These are phyloP conservation scores for Limnephilus lunatus DNA, from an alignment of 2,888 invertebrate genomes.

Conservation along the genomic window DNA sequence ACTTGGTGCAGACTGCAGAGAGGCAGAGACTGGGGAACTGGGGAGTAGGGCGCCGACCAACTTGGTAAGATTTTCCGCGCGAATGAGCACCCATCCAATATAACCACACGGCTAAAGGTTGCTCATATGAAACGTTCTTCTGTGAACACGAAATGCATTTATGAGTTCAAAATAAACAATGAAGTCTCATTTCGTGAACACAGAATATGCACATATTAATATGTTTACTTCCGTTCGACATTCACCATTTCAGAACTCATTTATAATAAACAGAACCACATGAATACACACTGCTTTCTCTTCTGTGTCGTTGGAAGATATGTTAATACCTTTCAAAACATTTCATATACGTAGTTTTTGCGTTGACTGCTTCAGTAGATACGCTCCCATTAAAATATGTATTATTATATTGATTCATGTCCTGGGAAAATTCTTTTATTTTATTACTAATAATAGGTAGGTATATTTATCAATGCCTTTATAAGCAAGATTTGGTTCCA, in stretches of 20 bases:
- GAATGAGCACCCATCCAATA: slow-evolving; percentile 17
- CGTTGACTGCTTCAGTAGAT: not conserved
- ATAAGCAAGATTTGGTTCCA: not conserved
- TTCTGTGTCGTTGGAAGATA: too few relatives aligned
- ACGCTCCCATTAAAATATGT: not conserved
- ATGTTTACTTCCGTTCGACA: not conserved
- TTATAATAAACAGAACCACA: not conserved
- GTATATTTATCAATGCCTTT: not conserved
- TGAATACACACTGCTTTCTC: not conserved
- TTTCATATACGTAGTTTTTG: not conserved
- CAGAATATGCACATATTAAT: not conserved
- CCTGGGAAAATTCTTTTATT: not conserved
- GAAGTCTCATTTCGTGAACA: slow-evolving; percentile 11
- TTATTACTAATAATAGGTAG: not conserved
- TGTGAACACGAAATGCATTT: slow-evolving; percentile 25
- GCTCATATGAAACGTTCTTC: slow-evolving; percentile 35
- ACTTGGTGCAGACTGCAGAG: not conserved
- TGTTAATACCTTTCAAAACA: not conserved
- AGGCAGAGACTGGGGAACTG: not conserved
- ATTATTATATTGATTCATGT: not conserved
- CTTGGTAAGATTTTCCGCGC: slow-evolving; percentile 16
- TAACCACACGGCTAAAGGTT: slow-evolving; percentile 23
- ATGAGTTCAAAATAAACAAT: slow-evolving; percentile 34
- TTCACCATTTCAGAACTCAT: not conserved
- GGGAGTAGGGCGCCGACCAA: not conserved